These are phyloP conservation scores for Argyrosomus regius DNA, from an alignment of 2,797 vertebrate species.

Conservation along the genomic window DNA sequence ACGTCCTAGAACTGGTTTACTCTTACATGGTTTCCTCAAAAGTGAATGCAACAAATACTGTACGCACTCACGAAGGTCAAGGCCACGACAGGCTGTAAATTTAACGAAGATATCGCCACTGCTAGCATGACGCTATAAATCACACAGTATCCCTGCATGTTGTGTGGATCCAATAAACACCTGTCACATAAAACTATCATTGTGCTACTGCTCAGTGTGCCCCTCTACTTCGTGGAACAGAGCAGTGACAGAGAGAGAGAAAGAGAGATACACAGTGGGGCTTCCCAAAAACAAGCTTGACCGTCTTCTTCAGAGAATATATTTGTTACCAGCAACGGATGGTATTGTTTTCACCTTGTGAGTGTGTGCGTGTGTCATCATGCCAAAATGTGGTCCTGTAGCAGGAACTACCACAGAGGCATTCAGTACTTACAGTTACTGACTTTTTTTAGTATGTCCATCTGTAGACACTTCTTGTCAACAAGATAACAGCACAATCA, in stretches of 20 bases:
- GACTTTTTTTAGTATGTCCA: too few relatives aligned
- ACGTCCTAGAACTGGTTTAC: background rate
- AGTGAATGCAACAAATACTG: conserved; percentile 20
- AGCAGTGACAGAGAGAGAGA: background rate
- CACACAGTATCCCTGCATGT: conserved; percentile 16
- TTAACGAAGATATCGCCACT: conserved; percentile 28
- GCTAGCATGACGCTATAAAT: conserved; percentile 30
- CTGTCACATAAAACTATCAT: conserved; percentile 63
- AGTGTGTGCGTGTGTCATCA: too few relatives aligned
- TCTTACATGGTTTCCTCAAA: background rate
- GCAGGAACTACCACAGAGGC: too few relatives aligned
- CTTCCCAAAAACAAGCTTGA: conserved; percentile 37
- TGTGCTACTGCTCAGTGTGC: conserved; percentile 18
- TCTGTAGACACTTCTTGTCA: too few relatives aligned
- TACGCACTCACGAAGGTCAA: conserved; percentile 28
- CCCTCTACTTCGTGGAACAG: conserved; percentile 59
- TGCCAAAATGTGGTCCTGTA: too few relatives aligned
- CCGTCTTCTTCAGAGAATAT: background rate
- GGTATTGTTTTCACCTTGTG: too few relatives aligned
- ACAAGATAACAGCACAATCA: too few relatives aligned
- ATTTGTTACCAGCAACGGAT: background rate
- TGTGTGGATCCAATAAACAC: conserved; percentile 50
- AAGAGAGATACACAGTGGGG: background rate
- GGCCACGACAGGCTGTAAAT: conserved; percentile 33
- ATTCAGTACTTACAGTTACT: too few relatives aligned